Conservation (phyloP, 2,113 vertebrate genomes). For the Apistogramma diplotaenia region DNA sequence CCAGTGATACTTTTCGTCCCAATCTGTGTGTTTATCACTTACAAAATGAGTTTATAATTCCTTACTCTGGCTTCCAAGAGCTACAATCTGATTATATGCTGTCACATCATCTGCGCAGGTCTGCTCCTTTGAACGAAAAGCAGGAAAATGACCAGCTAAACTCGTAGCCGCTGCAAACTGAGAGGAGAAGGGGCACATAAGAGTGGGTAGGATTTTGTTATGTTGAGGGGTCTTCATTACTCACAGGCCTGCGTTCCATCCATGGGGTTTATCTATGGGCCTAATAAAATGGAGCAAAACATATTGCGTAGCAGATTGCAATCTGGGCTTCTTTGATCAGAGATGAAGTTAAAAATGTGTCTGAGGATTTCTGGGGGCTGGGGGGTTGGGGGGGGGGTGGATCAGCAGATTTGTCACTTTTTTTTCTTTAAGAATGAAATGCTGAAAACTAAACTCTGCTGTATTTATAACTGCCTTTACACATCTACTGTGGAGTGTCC, state of each 20-base stretch:
- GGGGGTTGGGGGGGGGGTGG: not conserved
- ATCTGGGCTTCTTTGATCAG: conserved; percentile 72
- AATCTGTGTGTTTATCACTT: not conserved
- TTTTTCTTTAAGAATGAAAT: conserved; percentile 28
- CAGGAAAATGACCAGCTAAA: conserved; percentile 46
- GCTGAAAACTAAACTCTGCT: not conserved
- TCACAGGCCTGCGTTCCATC: conserved; percentile 62
- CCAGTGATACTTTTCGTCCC: not conserved
- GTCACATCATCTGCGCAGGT: conserved; percentile 23
- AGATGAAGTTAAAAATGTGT: conserved; percentile 65
- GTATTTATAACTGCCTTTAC: conserved; percentile 7
- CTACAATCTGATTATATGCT: conserved; percentile 30
- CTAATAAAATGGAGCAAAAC: conserved; percentile 76
- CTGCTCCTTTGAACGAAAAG: not conserved
- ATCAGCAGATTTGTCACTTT: conserved; percentile 56
- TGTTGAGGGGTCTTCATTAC: conserved; percentile 62
- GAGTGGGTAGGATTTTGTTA: conserved; percentile 61
- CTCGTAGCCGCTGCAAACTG: conserved; percentile 25
- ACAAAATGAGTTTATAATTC: conserved; percentile 1
- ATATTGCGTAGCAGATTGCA: conserved; percentile 79
- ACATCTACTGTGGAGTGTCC: not conserved
- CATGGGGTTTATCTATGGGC: conserved; percentile 69
- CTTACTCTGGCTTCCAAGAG: conserved; percentile 5
- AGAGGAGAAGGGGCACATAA: conserved; percentile 44
- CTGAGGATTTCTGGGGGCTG: conserved; percentile 48